A percentile compares a stretch with the other conserved stretches of the same genome.
These are phyloP conservation scores for Temnothorax ravouxi DNA, from an alignment of 2,888 invertebrate genomes.

Conservation along the genomic window DNA sequence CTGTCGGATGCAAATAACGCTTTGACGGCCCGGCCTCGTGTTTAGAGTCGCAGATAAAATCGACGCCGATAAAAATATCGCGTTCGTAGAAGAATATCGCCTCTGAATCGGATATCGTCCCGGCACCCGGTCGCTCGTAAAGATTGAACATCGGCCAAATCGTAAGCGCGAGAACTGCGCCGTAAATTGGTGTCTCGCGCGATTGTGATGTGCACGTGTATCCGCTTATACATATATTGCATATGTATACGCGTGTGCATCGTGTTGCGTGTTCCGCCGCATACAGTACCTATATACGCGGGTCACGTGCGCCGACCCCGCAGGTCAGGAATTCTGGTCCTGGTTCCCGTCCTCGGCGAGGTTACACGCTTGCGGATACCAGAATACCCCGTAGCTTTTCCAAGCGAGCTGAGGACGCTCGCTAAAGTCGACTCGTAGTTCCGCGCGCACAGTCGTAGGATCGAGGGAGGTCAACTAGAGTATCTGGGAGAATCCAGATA, in stretches of 20 bases:
- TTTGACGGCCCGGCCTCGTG: slow-evolving; percentile 14
- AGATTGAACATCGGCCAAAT: slow-evolving; percentile 69
- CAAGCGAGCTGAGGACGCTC: slow-evolving; percentile 14
- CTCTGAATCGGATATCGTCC: slow-evolving; percentile 42
- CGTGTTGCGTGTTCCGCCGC: slow-evolving; percentile 69
- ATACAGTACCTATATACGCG: slow-evolving; percentile 63
- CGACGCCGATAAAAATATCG: slow-evolving; percentile 6
- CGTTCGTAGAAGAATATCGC: slow-evolving; percentile 19
- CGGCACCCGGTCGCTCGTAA: slow-evolving; percentile 31
- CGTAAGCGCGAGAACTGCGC: slow-evolving; percentile 69
- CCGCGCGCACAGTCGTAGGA: neutral
- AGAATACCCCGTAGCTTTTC: slow-evolving; percentile 48
- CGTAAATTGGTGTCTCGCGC: slow-evolving; percentile 69
- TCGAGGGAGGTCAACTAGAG: slow-evolving; percentile 16
- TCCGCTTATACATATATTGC: slow-evolving; percentile 3
- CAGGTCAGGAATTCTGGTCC: slow-evolving; percentile 69
- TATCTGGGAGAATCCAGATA: slow-evolving; percentile 1
- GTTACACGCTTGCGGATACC: slow-evolving; percentile 57
- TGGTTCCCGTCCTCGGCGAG: slow-evolving; percentile 58
- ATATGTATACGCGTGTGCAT: slow-evolving; percentile 51
- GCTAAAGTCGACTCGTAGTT: slow-evolving; percentile 23
- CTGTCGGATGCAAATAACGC: slow-evolving; percentile 21
- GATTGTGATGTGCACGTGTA: neutral
- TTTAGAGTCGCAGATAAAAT: slow-evolving; percentile 33
- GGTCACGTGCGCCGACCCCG: slow-evolving; percentile 65